Conservation (phyloP, 2,888 invertebrate species). For the Hedya salicella region DNA sequence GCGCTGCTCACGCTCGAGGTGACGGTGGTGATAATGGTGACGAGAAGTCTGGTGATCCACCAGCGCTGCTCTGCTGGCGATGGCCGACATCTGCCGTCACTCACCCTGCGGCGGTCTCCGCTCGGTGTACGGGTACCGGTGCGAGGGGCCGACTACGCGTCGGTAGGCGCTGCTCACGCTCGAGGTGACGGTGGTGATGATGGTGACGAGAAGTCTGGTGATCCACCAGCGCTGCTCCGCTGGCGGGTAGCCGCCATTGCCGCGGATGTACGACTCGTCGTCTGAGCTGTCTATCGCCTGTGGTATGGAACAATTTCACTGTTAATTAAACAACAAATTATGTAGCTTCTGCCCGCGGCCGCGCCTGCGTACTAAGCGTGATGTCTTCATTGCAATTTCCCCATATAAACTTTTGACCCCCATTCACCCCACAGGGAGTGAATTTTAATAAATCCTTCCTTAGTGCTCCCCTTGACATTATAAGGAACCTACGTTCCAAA, state of each 20-base stretch:
- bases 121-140: not conserved
- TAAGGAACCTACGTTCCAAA: too few relatives aligned
- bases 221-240: slow-evolving; percentile 73
- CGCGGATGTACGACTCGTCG: slow-evolving; percentile 66
- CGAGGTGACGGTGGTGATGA: slow-evolving; percentile 64
- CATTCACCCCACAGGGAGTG: too few relatives aligned
- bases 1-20: slow-evolving; percentile 57
- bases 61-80: slow-evolving; percentile 57
- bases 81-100: not conserved
- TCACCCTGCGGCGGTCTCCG: not conserved
- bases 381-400: too few relatives aligned
- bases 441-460: too few relatives aligned
- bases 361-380: too few relatives aligned
- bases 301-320: slow-evolving; percentile 3
- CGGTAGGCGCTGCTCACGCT: slow-evolving; percentile 60
- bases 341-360: too few relatives aligned
- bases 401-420: too few relatives aligned
- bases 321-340: too few relatives aligned
- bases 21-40: slow-evolving; percentile 62
- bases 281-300: slow-evolving; percentile 76
- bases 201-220: slow-evolving; percentile 62
- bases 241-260: slow-evolving; percentile 54
- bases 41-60: slow-evolving; percentile 71
- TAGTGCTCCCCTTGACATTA: too few relatives aligned
- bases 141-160: slow-evolving; percentile 47